Conservation (phyloP, 2,797 vertebrate genomes). For the Malurus splendens region DNA sequence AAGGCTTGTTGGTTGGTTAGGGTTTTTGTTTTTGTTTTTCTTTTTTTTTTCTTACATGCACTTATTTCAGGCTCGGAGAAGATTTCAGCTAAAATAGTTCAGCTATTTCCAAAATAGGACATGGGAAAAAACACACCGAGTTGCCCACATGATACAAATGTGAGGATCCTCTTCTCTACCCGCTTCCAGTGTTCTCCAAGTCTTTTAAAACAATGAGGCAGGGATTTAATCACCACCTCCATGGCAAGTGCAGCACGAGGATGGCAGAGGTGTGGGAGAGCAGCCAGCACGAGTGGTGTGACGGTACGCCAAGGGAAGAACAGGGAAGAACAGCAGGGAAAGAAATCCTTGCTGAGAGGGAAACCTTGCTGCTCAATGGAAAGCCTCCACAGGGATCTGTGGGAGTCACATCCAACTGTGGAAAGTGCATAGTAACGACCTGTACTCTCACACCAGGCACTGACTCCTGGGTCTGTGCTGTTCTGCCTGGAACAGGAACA, state of each 20-base stretch:
- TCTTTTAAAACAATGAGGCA: conserved; percentile 6
- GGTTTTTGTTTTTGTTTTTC: too few relatives aligned
- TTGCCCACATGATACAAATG: background rate
- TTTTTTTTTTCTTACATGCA: background rate
- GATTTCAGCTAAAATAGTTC: conserved; percentile 42
- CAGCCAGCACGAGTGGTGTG: accelerated
- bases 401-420: background rate
- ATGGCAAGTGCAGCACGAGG: background rate
- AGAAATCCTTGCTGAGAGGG: background rate
- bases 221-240: background rate
- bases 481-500: background rate
- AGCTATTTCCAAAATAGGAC: conserved; percentile 36
- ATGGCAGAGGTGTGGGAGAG: background rate
- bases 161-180: background rate
- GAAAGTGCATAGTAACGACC: background rate
- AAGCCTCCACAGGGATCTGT: background rate
- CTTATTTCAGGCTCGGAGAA: conserved; percentile 34
- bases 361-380: background rate
- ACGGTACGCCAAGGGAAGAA: background rate
- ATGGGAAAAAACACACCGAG: background rate
- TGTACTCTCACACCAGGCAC: background rate
- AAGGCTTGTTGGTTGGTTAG: background rate
- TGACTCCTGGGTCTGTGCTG: background rate
- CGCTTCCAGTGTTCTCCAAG: background rate
- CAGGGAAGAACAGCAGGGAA: background rate